phyloP scores from a whole-genome alignment of 2,797 vertebrate genomes.

The Nothura maculosa region DNA sequence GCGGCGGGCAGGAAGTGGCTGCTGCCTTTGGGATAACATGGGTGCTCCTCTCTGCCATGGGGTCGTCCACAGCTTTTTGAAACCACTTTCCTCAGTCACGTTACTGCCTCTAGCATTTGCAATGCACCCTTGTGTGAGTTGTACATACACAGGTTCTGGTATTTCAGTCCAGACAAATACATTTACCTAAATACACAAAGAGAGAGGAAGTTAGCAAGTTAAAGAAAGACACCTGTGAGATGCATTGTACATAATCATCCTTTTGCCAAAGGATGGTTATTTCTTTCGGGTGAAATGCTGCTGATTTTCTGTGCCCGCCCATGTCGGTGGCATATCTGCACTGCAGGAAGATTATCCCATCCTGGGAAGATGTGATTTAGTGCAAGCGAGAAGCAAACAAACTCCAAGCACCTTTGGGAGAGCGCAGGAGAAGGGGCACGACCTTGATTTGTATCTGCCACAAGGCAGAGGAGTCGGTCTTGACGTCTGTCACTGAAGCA shows the following conservation, averaged over 20 bases:
- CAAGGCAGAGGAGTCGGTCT: not conserved
- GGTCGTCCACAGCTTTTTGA: not conserved
- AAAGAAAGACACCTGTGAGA: not conserved
- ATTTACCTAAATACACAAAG: not conserved
- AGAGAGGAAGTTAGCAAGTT: not conserved
- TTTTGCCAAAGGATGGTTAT: not conserved
- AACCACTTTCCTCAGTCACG: accelerated
- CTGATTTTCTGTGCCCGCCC: not conserved
- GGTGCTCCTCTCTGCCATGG: not conserved
- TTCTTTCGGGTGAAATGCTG: not conserved
- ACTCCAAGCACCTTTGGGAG: slow-evolving; percentile 16
- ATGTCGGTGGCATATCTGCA: not conserved
- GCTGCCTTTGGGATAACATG: not conserved
- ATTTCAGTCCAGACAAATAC: not conserved
- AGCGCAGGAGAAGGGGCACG: not conserved
- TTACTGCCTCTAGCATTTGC: not conserved
- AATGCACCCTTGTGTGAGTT: not conserved
- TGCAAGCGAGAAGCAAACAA: slow-evolving; percentile 5
- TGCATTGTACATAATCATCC: not conserved
- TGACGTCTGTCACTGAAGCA: slow-evolving; percentile 26
- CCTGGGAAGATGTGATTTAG: not conserved
- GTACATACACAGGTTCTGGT: not conserved
- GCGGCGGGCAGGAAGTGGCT: not conserved
- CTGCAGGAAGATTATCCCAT: not conserved
- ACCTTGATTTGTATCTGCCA: slow-evolving; percentile 52